Conservation (phyloP, 2,888 invertebrate genomes). For the Rhodophaea formosa region DNA sequence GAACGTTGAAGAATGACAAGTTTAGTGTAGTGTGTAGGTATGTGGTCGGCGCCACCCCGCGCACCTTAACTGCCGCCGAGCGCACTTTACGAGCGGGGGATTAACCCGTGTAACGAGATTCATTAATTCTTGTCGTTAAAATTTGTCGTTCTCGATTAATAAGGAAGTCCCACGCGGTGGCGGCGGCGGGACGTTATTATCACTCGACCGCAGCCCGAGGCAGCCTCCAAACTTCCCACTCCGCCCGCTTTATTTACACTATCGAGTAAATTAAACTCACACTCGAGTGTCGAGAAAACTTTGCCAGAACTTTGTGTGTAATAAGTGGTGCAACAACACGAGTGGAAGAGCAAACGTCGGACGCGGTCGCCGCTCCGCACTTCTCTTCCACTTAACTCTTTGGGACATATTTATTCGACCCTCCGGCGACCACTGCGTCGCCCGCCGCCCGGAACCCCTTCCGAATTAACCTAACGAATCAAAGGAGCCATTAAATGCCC, state of each 20-base stretch:
- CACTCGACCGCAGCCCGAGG: conserved; percentile 73
- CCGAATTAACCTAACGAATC: conserved; percentile 78
- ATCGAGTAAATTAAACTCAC: conserved; percentile 82
- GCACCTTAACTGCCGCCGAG: conserved; percentile 73
- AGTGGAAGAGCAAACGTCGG: conserved; percentile 81
- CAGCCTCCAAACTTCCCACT: conserved; percentile 73
- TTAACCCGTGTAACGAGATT: conserved; percentile 83
- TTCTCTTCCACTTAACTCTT: conserved; percentile 80
- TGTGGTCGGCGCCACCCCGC: conserved; percentile 51
- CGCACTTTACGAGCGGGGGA: conserved; percentile 79
- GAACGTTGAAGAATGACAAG: conserved; percentile 13
- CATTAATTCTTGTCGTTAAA: conserved; percentile 83
- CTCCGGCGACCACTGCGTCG: conserved; percentile 73
- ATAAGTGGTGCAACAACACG: conserved; percentile 82
- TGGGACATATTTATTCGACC: conserved; percentile 82
- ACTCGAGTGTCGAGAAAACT: conserved; percentile 78
- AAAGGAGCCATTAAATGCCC: conserved; percentile 67
- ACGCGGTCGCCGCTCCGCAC: conserved; percentile 77
- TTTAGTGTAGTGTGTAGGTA: conserved; percentile 30
- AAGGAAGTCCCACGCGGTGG: conserved; percentile 72
- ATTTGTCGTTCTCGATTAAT: conserved; percentile 83
- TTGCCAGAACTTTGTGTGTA: conserved; percentile 81
- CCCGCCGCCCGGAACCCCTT: conserved; percentile 55
- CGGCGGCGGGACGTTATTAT: conserved; percentile 73
- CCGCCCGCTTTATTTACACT: conserved; percentile 81